Base-by-base conservation (phyloP, 2,797 vertebrate species). In the Catamblyrhynchus diadema region DNA sequence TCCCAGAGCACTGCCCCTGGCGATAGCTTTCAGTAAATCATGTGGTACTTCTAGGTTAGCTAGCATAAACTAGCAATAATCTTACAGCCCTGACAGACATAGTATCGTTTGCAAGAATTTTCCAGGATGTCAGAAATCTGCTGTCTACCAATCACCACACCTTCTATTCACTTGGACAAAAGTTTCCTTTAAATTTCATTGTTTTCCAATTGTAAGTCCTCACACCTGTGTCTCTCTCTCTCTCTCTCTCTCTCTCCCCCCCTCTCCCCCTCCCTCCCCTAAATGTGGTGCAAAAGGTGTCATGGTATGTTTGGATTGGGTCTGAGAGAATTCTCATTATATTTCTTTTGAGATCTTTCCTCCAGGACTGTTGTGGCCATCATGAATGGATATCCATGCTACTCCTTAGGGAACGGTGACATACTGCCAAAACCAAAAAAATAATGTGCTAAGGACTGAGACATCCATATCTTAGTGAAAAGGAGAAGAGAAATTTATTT, bases 21-120 rank as follows among this genome's bases (percentile, higher is more conserved):
- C 12, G 32, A 11, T 6, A 10, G 42, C 32, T 82, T 81, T 62
- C 0, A 0, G 18, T 66, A 59, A 62, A 14, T 53, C 24, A 1
- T 14, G 9, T 32, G 57, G 35, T 30, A n/a, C 25, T 70, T 47
- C 42, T 57, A 33, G 10, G 8, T n/a, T 44, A 59, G 20, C 28
- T 57, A 21, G 10, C 24, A 30, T 30, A 42, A 78, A 3, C 8
- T 20, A 45, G 30, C 22, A 45, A 11, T 25, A 62, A 54, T 65
- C 48, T 71, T 78, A 74, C 72, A 87, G 19, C 5, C 42, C 45
- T 57, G 35, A 47, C 7, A 64, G 30, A 59, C 14, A 21, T 4
- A 7, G 13, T 11, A 33, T 11, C 2, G 1, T 47, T 64, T 65
- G 32, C 35, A 74, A 81, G 35, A 71, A 28, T 57, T 78, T 89